Base-by-base conservation (phyloP, 2,113 vertebrate species). In the Podarcis muralis region DNA sequence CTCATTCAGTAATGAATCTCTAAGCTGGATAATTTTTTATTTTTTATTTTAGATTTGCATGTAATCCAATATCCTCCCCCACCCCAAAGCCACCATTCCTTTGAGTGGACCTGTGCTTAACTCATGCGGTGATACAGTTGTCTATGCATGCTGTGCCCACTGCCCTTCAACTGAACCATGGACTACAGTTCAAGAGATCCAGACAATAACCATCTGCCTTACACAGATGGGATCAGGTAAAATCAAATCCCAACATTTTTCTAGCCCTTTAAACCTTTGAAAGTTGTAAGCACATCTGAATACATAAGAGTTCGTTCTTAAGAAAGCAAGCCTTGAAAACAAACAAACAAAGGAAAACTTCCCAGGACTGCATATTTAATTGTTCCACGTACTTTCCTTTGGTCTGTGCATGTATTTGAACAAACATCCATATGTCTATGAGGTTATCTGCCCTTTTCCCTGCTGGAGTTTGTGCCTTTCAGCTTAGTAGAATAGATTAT, bases 361-460 rank as follows among this genome's bases (percentile, higher is more conserved):
- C 53, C 88, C 86, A 85, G 93, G 94, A 95, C 94, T 93, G 93
- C 71, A 57, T 83, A 88, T 94, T 96, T 96, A 90, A 94, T 92
- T 53, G 94, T 89, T 91, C 89, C 68, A 93, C 93, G 93, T 92
- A 94, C 93, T 92, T 96, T 93, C 94, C 91, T 95, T 93, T 94
- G 93, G 84, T 62, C 92, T 92, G 85, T 91, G 95, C 92, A 93
- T 90, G 93, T 87, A 91, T 94, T 94, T 97, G 91, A 88, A 93
- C 93, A 94, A 95, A 94, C 88, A 91, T 87, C 94, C 96, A 95
- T 97, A 96, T 96, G 96, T 94, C 91, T 88, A 93, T 71, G 79
- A 86, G 95, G 86, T 86, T 89, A 93, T 95, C 94, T 90, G 91
- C 82, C 86, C 74, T 91, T 71, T 87, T 96, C 93, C 92, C 91